A percentile compares a stretch with the other conserved stretches of the same genome.
Evolutionary conservation across 2,113 vertebrate genomes (phyloP).

Genomic region (Psittacula cyanocephala): DNA sequence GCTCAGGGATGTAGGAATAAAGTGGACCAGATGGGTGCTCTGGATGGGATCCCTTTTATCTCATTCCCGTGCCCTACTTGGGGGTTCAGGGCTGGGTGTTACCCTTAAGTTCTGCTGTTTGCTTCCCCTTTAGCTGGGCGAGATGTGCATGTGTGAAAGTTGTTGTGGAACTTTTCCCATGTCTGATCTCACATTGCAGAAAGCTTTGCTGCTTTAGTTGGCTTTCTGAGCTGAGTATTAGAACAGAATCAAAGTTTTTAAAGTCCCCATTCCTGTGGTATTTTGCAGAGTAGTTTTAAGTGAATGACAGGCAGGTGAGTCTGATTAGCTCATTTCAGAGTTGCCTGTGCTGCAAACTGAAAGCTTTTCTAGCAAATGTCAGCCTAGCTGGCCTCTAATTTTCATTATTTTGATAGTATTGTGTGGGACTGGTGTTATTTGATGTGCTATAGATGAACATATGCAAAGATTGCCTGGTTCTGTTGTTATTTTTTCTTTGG

Average conservation of each 20-base stretch:
- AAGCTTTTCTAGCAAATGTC: neutral
- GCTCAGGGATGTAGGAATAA: neutral
- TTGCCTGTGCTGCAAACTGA: neutral
- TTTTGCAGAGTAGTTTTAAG: neutral
- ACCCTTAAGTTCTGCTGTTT: rapidly evolving
- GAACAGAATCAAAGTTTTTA: neutral
- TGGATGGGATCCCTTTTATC: rapidly evolving
- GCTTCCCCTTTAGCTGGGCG: rapidly evolving
- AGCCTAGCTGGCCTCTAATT: neutral
- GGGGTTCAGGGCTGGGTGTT: rapidly evolving
- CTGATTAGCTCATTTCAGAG: neutral
- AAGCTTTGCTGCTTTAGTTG: neutral
- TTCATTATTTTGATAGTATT: neutral
- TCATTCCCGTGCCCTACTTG: rapidly evolving
- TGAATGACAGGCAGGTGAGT: neutral
- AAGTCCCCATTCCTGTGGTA: neutral
- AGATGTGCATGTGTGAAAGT: rapidly evolving
- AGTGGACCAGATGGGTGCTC: rapidly evolving
- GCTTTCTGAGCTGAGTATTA: neutral
- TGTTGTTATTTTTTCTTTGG: neutral
- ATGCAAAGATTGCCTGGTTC: neutral
- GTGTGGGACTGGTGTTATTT: neutral
- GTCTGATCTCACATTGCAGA: rapidly evolving
- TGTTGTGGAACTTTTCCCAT: rapidly evolving
- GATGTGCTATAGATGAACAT: neutral